Conservation (phyloP, 2,113 vertebrate genomes). For the Alouatta palliata region DNA sequence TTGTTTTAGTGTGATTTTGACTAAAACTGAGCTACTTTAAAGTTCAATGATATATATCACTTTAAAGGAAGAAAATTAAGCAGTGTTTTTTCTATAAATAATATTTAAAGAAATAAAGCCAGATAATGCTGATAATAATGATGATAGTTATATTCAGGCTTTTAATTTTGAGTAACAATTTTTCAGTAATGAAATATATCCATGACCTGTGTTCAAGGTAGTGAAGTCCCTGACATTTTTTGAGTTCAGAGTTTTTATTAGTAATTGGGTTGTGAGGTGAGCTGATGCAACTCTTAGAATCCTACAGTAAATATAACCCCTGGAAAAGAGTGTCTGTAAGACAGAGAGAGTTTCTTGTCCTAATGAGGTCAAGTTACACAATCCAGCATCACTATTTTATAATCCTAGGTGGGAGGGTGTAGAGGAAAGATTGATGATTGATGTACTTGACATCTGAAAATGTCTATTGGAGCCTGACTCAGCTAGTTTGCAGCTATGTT, state of each 20-base stretch:
- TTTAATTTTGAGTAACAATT: background rate
- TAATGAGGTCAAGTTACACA: background rate
- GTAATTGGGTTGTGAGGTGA: background rate
- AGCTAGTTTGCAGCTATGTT: background rate
- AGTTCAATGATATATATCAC: background rate
- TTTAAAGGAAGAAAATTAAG: background rate
- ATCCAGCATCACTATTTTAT: background rate
- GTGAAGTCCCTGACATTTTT: background rate
- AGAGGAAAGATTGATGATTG: constrained; percentile 8
- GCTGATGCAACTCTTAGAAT: background rate
- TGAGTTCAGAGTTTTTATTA: background rate
- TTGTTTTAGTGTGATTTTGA: background rate
- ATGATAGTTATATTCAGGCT: background rate
- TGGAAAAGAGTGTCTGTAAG: background rate
- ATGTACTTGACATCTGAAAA: background rate
- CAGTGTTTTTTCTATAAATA: background rate
- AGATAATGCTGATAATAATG: background rate
- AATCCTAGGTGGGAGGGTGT: background rate
- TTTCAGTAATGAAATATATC: background rate
- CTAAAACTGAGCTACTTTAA: background rate
- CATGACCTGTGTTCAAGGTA: background rate
- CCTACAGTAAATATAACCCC: background rate
- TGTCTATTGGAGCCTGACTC: background rate
- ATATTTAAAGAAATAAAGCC: background rate
- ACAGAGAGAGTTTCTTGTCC: background rate